Conservation (phyloP, 64 coral and sea anemone species). For the Montipora sp. region DNA sequence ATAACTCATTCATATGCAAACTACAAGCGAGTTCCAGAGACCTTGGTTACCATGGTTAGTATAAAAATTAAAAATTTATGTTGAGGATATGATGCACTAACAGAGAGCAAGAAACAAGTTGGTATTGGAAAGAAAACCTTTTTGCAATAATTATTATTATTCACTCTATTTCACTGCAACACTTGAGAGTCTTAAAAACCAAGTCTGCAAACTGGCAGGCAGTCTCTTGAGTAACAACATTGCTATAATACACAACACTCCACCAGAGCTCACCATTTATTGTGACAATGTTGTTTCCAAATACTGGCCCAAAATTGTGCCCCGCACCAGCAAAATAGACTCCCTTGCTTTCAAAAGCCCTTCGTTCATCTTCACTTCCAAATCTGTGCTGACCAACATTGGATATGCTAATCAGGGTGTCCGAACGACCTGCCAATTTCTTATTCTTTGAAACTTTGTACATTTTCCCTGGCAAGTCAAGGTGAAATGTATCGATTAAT, state of each 20-base stretch:
- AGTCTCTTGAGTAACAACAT: conserved; percentile 43
- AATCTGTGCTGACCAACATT: conserved; percentile 47
- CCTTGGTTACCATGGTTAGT: no score
- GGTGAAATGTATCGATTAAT: neutral
- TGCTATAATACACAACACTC: conserved; percentile 64
- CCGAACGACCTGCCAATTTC: conserved; percentile 53
- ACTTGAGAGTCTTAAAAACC: conserved; percentile 39
- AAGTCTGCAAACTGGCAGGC: conserved; percentile 52
- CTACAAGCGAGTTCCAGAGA: no score
- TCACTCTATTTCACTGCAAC: neutral
- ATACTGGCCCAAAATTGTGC: conserved; percentile 69
- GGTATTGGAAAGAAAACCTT: no score
- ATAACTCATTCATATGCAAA: no score
- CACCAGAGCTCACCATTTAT: conserved; percentile 53
- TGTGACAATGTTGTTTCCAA: conserved; percentile 65
- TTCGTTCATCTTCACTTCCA: neutral
- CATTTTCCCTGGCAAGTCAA: neutral
- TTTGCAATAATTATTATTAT: neutral
- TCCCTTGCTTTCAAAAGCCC: conserved; percentile 26
- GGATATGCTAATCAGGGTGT: conserved; percentile 48
- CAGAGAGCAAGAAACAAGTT: no score
- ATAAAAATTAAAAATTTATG: no score
- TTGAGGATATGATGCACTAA: no score
- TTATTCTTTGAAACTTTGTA: conserved; percentile 31
- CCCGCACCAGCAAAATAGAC: conserved; percentile 67